Percentiles rank a stretch among this genome's conserved stretches.
Evolutionary conservation across 2,797 vertebrate genomes (phyloP).

Genomic region (Dallia pectoralis): DNA sequence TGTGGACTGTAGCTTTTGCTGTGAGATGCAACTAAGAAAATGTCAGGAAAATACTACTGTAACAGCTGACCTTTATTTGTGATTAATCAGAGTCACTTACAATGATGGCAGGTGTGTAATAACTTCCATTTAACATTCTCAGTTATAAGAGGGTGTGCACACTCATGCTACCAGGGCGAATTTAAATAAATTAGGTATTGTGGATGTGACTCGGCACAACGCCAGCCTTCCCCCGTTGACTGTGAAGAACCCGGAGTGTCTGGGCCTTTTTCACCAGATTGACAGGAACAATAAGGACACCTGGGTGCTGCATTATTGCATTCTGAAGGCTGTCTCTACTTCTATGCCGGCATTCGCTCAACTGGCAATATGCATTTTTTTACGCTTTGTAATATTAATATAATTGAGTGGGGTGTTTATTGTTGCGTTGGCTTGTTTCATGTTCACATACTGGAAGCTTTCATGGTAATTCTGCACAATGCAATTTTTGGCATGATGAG

Average conservation of each 20-base stretch:
- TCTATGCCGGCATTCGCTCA: conserved; percentile 85
- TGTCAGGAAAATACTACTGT: too few relatives aligned
- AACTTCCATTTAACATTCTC: background rate
- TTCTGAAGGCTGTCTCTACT: conserved; percentile 88
- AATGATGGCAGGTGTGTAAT: too few relatives aligned
- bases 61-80: too few relatives aligned
- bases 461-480: background rate
- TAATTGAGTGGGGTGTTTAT: background rate
- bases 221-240: conserved; percentile 86
- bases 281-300: conserved; percentile 77
- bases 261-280: conserved; percentile 87
- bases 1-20: too few relatives aligned
- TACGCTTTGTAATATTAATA: background rate
- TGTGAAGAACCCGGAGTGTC: conserved; percentile 87
- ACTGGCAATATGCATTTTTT: conserved; percentile 41
- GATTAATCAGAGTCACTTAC: too few relatives aligned
- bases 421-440: background rate
- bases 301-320: conserved; percentile 86
- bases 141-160: too few relatives aligned
- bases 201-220: conserved; percentile 88
- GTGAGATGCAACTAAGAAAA: too few relatives aligned
- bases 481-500: background rate
- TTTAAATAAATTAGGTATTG: conserved; percentile 86
- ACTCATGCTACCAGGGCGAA: too few relatives aligned
- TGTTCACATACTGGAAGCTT: conserved; percentile 3